Evolutionary conservation across 2,888 invertebrate species (phyloP).

Genomic region (Eupithecia inturbata): DNA sequence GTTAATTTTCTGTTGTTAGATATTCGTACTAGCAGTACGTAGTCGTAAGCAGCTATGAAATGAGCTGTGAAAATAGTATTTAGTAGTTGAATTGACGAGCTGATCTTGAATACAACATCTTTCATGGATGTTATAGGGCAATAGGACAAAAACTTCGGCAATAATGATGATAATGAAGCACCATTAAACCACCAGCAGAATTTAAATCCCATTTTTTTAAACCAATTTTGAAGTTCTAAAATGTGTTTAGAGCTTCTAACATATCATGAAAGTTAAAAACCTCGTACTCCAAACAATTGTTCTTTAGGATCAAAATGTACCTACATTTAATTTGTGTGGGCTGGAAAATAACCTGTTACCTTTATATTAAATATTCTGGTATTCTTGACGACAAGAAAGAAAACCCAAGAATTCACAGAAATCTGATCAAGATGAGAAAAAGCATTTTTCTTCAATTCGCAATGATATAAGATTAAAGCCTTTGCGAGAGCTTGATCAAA

Average conservation of each 20-base stretch:
- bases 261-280: neutral
- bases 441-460: no score
- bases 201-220: no score
- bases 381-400: neutral
- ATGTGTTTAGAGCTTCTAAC: neutral
- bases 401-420: neutral
- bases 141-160: no score
- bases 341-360: neutral
- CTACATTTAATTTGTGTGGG: neutral
- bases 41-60: no score
- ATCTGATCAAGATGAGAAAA: neutral
- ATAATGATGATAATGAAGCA: no score
- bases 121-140: no score
- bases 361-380: neutral
- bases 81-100: no score
- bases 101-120: no score
- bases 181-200: no score
- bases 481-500: conserved; percentile 20
- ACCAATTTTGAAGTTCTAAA: neutral
- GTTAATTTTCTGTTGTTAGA: no score
- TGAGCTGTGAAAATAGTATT: no score
- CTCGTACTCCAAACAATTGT: neutral
- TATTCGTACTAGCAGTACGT: no score
- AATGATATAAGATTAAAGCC: neutral
- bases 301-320: neutral